These are phyloP conservation scores for Pterobdella sp. DNA, from an alignment of 2,888 invertebrate species.

Conservation along the genomic window DNA sequence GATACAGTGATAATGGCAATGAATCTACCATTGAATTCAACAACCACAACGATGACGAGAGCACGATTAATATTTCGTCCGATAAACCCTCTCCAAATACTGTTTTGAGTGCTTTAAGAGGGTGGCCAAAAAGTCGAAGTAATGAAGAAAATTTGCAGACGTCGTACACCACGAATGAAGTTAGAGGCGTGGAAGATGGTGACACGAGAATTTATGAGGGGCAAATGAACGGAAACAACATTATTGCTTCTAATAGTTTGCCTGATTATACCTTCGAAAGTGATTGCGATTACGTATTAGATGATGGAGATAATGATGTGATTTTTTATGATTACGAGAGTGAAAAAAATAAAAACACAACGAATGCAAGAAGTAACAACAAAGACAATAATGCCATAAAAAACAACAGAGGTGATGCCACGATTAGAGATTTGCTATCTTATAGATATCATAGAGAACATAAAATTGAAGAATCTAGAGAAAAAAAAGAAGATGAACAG, in stretches of 20 bases:
- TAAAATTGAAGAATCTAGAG: constrained; percentile 1
- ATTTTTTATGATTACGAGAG: constrained; percentile 8
- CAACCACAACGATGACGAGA: not conserved
- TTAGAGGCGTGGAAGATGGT: not conserved
- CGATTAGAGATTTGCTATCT: not conserved
- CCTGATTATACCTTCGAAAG: not conserved
- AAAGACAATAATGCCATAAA: not conserved
- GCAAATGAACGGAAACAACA: too few relatives aligned
- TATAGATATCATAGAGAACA: not conserved
- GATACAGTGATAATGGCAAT: not conserved
- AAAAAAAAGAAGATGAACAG: constrained; percentile 7
- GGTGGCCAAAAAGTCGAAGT: not conserved
- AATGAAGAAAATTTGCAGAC: not conserved
- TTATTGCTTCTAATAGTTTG: too few relatives aligned
- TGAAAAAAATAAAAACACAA: not conserved
- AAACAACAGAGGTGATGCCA: not conserved
- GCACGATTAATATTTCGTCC: not conserved
- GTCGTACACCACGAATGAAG: not conserved
- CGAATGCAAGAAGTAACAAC: not conserved
- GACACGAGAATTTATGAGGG: too few relatives aligned
- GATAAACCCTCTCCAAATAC: not conserved
- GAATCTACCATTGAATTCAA: not conserved
- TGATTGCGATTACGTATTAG: not conserved
- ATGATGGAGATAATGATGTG: not conserved
- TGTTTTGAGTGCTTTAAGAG: not conserved